Evolutionary conservation across 2,113 vertebrate species (phyloP), one percentile per base, ranked within the genome.

Genomic region (Ibidorhyncha struthersii): DNA sequence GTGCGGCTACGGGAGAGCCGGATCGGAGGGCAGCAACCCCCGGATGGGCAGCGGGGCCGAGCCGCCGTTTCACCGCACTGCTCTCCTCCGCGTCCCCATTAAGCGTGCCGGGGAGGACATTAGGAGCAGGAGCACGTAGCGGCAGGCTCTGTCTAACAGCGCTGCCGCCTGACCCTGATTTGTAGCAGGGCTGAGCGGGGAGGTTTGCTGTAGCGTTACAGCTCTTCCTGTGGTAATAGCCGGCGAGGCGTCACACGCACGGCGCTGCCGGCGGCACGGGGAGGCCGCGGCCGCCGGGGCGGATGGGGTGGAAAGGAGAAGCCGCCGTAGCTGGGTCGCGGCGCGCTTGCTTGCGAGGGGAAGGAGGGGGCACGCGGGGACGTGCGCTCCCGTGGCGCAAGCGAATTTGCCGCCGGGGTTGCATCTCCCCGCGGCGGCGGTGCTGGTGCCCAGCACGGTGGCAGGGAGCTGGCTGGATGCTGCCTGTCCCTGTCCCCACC

Each of bases 161-260:
- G 9, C 96, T 88, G 94, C 95, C 7, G 56, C 84, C 95, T 88
- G 97, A 95, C 93, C 95, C 97, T 97, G 96, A 95, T 97, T 97
- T 93, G 94, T 89, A 94, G 96, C 73, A n/a, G 84, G 96, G 97
- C 95, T 86, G 97, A 97, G 94, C 70, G 26, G 94, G 74, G 96
- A 96, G 91, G 90, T 92, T 95, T 88, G 93, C 93, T 70, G 82
- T 71, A 76, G 84, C 53, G 25, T 86, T 91, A 86, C 90, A 80
- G 96, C 95, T 94, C 95, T 97, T 96, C 95, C 96, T 93, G 78
- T 76, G 85, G 95, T 94, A 94, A 89, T 59, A 82, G 89, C 80
- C 12, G 12, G 94, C 82, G 17, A 14, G 87, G 88, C 76, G 34
- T 41, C 82, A 1, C 61, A 40, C 10, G 1, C 55, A 18, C 40